Percentiles rank a stretch among this genome's conserved stretches.
These are phyloP conservation scores for Corythornis vintsioides DNA, from an alignment of 2,113 vertebrate genomes.

Conservation along the genomic window DNA sequence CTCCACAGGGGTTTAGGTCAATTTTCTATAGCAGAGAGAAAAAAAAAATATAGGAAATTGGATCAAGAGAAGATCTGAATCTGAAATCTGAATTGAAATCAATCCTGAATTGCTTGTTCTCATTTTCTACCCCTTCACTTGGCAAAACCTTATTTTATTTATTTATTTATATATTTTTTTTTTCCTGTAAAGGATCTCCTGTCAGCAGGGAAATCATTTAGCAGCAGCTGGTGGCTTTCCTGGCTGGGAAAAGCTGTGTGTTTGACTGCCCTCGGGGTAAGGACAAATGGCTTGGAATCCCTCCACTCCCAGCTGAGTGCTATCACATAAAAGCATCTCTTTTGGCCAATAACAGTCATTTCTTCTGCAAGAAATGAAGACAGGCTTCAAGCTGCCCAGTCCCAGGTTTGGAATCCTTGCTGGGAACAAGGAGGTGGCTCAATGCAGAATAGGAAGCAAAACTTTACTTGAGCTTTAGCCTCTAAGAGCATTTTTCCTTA, in stretches of 20 bases:
- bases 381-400: not conserved
- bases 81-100: not conserved
- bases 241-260: not conserved
- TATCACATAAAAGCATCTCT: not conserved
- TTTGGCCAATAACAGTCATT: not conserved
- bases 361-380: not conserved
- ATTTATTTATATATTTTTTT: too few relatives aligned
- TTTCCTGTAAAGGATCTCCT: not conserved
- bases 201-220: not conserved
- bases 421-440: not conserved
- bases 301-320: not conserved
- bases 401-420: not conserved
- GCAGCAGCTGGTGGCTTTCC: not conserved
- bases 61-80: not conserved
- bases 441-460: not conserved
- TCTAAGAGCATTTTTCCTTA: not conserved
- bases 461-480: not conserved
- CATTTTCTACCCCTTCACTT: not conserved
- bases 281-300: not conserved
- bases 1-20: not conserved
- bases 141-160: not conserved
- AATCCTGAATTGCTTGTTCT: not conserved
- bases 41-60: not conserved
- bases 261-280: not conserved
- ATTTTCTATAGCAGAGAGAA: not conserved